Evolutionary conservation across 2,888 invertebrate genomes (phyloP).

Genomic region (Mythimna impura): DNA sequence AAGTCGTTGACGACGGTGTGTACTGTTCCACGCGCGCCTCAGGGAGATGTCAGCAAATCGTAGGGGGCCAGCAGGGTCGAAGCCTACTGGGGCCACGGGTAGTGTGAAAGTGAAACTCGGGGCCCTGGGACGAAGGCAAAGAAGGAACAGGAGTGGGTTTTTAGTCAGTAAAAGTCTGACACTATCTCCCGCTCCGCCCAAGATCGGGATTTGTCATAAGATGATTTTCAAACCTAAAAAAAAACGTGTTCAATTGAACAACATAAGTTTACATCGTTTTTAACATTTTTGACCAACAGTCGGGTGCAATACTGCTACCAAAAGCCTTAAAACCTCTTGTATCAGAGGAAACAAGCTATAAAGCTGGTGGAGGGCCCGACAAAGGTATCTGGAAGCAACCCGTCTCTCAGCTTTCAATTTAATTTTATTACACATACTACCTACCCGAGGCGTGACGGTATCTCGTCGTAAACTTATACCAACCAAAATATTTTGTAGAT

Average conservation of each 20-base stretch:
- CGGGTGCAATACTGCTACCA: constrained; percentile 33
- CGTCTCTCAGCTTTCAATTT: constrained; percentile 62
- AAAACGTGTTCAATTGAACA: constrained; percentile 58
- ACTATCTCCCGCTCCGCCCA: no score
- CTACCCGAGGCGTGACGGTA: constrained; percentile 63
- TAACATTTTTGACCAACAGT: constrained; percentile 62
- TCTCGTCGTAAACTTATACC: constrained; percentile 65
- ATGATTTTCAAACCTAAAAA: no score
- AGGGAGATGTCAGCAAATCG: no score
- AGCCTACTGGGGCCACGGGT: no score
- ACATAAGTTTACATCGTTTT: constrained; percentile 34
- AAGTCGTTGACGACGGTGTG: no score
- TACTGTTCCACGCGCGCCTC: no score
- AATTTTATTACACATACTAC: constrained; percentile 65
- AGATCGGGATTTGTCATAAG: no score
- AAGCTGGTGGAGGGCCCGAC: constrained; percentile 56
- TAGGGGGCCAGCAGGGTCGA: no score
- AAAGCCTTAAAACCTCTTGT: constrained; percentile 38
- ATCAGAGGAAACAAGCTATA: constrained; percentile 61
- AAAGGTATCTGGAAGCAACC: constrained; percentile 63
- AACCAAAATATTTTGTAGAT: constrained; percentile 70
- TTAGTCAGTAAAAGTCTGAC: no score
- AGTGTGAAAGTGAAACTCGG: no score
- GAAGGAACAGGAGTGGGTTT: no score
- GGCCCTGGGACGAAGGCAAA: no score